These are phyloP conservation scores for Phoxinus dragarum DNA, from an alignment of 2,797 vertebrate genomes.

Conservation along the genomic window DNA sequence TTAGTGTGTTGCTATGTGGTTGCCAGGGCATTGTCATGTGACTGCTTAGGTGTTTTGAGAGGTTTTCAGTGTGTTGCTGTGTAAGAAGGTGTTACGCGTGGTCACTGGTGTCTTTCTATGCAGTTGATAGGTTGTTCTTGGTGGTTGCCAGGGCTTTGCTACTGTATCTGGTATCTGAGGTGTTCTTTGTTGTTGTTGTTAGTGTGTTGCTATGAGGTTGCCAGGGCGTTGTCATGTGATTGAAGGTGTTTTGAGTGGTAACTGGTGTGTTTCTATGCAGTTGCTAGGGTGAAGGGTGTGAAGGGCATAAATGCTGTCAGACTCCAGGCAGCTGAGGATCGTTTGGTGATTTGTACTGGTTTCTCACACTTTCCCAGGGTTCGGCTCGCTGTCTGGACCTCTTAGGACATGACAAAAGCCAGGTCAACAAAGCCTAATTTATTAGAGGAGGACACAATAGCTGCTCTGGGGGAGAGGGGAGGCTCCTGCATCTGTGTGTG, in stretches of 20 bases:
- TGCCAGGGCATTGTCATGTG: too few relatives aligned
- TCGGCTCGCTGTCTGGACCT: slow-evolving; percentile 50
- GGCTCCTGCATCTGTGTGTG: slow-evolving; percentile 17
- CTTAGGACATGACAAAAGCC: slow-evolving; percentile 55
- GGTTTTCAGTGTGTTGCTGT: too few relatives aligned
- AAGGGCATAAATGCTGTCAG: slow-evolving; percentile 15
- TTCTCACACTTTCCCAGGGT: slow-evolving; percentile 59
- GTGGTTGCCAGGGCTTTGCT: neutral
- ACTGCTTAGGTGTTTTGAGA: too few relatives aligned
- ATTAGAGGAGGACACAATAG: slow-evolving; percentile 64
- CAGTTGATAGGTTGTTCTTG: neutral
- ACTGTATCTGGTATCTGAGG: neutral
- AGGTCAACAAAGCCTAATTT: slow-evolving; percentile 67
- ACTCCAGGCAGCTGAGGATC: slow-evolving; percentile 58
- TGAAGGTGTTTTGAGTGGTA: neutral
- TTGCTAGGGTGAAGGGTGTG: neutral
- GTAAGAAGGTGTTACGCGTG: neutral
- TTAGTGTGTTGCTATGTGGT: too few relatives aligned
- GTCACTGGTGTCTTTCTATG: neutral
- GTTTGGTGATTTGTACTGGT: slow-evolving; percentile 57
- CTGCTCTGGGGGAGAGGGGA: slow-evolving; percentile 51
- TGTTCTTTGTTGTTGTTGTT: neutral
- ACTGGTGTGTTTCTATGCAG: neutral
- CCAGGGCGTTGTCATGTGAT: neutral
- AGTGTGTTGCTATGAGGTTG: neutral